Evolutionary conservation across 64 coral and sea anemone species (phyloP), one percentile per base, ranked within the genome.

Genomic region (Stichodactyla helianthus): DNA sequence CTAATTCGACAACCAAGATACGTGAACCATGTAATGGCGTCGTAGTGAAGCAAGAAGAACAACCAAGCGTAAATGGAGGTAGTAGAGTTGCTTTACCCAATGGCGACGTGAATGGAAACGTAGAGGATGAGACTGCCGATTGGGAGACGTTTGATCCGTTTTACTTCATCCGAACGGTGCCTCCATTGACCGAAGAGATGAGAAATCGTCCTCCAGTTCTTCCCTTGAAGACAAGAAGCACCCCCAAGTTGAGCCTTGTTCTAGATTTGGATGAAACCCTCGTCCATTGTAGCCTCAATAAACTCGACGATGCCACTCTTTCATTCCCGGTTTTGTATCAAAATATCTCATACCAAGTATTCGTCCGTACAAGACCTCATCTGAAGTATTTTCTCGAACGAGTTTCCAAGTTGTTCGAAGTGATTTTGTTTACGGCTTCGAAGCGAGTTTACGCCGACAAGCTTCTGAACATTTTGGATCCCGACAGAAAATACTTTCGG

Each of bases 271-370:
- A 99, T 85, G 97, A 99, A 86, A 99, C 97, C 19, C 88, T 99
- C 6, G 97, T 99, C 87, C 97, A 99, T 77, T 99, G 97, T 55
- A 99, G 97, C 84, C 91, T 99, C 54, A 99, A 99, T 83, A 95
- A 92, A 89, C 93, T 99, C 44, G 97, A 99, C 70, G 97, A 99
- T 84, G 97, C 97, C 76, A 94, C 91, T 71, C 92, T 99, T 25
- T 90, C 97, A 16, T 99, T 99, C 70, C 97, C 97, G 54, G 97
- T 99, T 67, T 89, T 88, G 28, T 99, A 99, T 83, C 97, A 99
- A 91, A 89, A 99, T 82, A 94, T 99, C 57, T 90, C 93, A 7
- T 99, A 99, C 89, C 97, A 99, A 99, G 97, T 99, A n/a, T 99
- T 95, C 60, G 97, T 99, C 11, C 85, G 97, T 17, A 99, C 97